These are phyloP conservation scores for Cephalopholis sonnerati DNA, from an alignment of 2,113 vertebrate species.

Conservation along the genomic window DNA sequence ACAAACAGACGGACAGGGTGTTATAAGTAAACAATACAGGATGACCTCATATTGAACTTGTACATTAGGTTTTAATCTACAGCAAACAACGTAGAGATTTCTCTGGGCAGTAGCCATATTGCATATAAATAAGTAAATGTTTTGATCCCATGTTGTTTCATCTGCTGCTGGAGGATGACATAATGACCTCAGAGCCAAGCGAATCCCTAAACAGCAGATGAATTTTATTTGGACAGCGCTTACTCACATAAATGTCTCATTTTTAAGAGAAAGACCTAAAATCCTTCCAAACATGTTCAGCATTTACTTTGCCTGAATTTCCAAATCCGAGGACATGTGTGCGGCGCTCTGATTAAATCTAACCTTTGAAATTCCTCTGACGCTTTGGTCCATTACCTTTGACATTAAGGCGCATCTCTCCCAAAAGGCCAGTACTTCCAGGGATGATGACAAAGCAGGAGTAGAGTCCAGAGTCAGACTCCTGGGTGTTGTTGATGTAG, in stretches of 20 bases:
- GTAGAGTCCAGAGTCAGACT: conserved; percentile 90
- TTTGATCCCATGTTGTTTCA: conserved; percentile 19
- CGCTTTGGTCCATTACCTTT: conserved; percentile 81
- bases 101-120: conserved; percentile 10
- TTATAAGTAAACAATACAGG: not conserved
- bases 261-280: conserved; percentile 30
- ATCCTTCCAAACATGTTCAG: conserved; percentile 36
- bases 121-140: conserved; percentile 33
- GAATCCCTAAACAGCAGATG: conserved; percentile 59
- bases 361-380: conserved; percentile 56
- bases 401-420: conserved; percentile 86
- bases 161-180: conserved; percentile 62
- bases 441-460: conserved; percentile 87
- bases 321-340: conserved; percentile 4
- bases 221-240: conserved; percentile 31
- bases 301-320: conserved; percentile 3
- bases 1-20: not conserved
- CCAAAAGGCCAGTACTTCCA: conserved; percentile 64
- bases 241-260: conserved; percentile 35
- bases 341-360: conserved; percentile 34
- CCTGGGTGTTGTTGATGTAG: conserved; percentile 88
- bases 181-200: conserved; percentile 32
- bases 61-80: conserved; percentile 53
- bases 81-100: conserved; percentile 34
- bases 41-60: conserved; percentile 36